phyloP scores from a whole-genome alignment of 2,797 vertebrate genomes.

The Paramormyrops hopkinsi region DNA sequence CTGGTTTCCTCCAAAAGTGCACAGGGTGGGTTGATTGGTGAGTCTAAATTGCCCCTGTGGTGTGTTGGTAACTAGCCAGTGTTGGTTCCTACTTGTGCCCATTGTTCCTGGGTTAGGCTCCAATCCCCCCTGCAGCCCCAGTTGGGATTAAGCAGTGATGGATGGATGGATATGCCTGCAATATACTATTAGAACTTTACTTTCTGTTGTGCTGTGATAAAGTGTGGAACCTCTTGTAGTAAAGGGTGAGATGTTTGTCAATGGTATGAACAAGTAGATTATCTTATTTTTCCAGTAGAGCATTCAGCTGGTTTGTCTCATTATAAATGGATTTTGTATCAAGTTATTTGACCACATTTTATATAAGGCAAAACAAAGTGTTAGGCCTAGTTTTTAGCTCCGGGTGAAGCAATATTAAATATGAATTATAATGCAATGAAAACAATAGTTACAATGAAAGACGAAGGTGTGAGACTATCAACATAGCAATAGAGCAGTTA shows the following conservation, averaged over 20 bases:
- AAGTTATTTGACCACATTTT: not conserved
- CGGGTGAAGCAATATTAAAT: not conserved
- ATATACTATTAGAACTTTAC: not conserved
- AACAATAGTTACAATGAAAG: not conserved
- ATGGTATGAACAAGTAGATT: not conserved
- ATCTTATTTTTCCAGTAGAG: not conserved
- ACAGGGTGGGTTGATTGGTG: not conserved
- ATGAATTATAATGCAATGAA: not conserved
- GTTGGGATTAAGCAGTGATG: not conserved
- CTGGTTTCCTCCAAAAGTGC: not conserved
- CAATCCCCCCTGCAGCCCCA: not conserved
- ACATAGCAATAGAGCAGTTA: not conserved
- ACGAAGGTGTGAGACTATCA: not conserved
- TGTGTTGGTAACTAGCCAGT: not conserved
- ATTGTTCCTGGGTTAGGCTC: not conserved
- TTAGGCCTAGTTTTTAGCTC: not conserved
- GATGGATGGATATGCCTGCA: not conserved
- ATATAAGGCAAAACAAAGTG: not conserved
- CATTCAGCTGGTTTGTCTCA: not conserved
- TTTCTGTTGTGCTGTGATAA: not conserved
- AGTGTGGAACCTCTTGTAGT: not conserved
- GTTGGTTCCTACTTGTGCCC: not conserved
- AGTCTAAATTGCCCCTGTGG: not conserved
- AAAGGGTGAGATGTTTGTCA: not conserved
- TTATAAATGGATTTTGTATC: not conserved